A percentile compares a stretch with the other conserved stretches of the same genome.
These are phyloP conservation scores for Apamea sordens DNA, from an alignment of 2,888 invertebrate genomes.

Conservation along the genomic window DNA sequence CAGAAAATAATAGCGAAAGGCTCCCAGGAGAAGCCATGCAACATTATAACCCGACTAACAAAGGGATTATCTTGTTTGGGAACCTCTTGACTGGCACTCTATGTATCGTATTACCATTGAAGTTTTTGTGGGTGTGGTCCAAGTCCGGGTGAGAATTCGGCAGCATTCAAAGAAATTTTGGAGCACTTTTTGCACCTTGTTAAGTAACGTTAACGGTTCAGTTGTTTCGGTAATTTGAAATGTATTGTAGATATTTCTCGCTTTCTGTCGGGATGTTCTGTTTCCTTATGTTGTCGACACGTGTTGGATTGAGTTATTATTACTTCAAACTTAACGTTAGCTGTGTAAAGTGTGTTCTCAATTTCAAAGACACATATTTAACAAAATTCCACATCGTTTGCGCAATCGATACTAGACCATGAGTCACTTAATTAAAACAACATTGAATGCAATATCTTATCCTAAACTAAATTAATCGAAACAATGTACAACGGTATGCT, in stretches of 20 bases:
- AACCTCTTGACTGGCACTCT: slow-evolving; percentile 89
- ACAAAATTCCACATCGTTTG: slow-evolving; percentile 21
- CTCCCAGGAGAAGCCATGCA: slow-evolving; percentile 80
- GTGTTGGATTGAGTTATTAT: slow-evolving; percentile 28
- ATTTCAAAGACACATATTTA: slow-evolving; percentile 11
- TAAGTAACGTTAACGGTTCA: slow-evolving; percentile 69
- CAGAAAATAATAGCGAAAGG: slow-evolving; percentile 84
- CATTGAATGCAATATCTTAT: slow-evolving; percentile 32
- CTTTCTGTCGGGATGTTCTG: slow-evolving; percentile 1
- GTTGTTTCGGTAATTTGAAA: slow-evolving; percentile 71
- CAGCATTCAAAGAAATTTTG: slow-evolving; percentile 75
- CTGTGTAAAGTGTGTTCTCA: not conserved
- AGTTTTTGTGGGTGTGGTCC: slow-evolving; percentile 87
- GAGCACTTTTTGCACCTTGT: slow-evolving; percentile 76
- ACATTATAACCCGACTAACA: slow-evolving; percentile 86
- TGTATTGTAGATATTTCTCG: slow-evolving; percentile 60
- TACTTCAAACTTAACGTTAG: not conserved
- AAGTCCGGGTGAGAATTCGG: slow-evolving; percentile 82
- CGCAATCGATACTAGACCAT: slow-evolving; percentile 31
- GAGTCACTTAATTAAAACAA: slow-evolving; percentile 57
- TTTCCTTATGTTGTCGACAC: slow-evolving; percentile 2
- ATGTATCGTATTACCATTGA: slow-evolving; percentile 86
- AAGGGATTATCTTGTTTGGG: slow-evolving; percentile 90
- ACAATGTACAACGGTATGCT: slow-evolving; percentile 2
- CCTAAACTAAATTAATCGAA: slow-evolving; percentile 12